A percentile compares a stretch with the other conserved stretches of the same genome.
Conservation (phyloP, 1,140 invertebrate species). For the Pseudomyrmex sp. region DNA sequence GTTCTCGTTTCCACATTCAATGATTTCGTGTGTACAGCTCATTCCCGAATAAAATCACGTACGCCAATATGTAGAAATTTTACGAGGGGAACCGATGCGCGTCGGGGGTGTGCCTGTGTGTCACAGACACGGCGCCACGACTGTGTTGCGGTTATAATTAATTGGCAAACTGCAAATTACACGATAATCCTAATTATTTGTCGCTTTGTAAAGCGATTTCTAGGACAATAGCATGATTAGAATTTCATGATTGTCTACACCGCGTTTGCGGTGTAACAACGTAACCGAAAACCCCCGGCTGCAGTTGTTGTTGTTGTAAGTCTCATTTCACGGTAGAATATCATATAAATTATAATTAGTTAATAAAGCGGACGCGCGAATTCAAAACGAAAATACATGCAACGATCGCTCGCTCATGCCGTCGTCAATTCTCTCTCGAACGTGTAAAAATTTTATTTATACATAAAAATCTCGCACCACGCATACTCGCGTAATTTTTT, state of each 20-base stretch:
- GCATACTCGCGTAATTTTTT: too few relatives aligned
- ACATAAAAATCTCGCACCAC: too few relatives aligned
- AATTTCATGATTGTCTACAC: slow-evolving; percentile 56
- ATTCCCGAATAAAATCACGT: slow-evolving; percentile 55
- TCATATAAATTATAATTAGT: slow-evolving; percentile 38
- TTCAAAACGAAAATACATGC: not conserved
- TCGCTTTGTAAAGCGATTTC: slow-evolving; percentile 60
- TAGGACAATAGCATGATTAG: slow-evolving; percentile 52
- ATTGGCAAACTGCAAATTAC: slow-evolving; percentile 61
- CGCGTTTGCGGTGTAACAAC: slow-evolving; percentile 2
- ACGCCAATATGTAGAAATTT: slow-evolving; percentile 48
- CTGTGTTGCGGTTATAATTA: slow-evolving; percentile 55
- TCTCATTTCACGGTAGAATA: not conserved
- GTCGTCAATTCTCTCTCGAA: too few relatives aligned
- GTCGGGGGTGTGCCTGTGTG: not conserved
- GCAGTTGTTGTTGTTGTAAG: slow-evolving; percentile 27
- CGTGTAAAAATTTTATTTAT: too few relatives aligned
- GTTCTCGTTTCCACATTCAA: slow-evolving; percentile 44
- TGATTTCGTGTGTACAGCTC: slow-evolving; percentile 44
- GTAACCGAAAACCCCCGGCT: slow-evolving; percentile 15
- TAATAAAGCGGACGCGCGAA: not conserved
- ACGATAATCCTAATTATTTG: slow-evolving; percentile 60
- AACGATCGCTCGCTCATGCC: not conserved
- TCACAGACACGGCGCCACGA: slow-evolving; percentile 25
- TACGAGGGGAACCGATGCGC: slow-evolving; percentile 17